These are phyloP conservation scores for Diachrysia chrysitis DNA, from an alignment of 2,888 invertebrate genomes.

Conservation along the genomic window DNA sequence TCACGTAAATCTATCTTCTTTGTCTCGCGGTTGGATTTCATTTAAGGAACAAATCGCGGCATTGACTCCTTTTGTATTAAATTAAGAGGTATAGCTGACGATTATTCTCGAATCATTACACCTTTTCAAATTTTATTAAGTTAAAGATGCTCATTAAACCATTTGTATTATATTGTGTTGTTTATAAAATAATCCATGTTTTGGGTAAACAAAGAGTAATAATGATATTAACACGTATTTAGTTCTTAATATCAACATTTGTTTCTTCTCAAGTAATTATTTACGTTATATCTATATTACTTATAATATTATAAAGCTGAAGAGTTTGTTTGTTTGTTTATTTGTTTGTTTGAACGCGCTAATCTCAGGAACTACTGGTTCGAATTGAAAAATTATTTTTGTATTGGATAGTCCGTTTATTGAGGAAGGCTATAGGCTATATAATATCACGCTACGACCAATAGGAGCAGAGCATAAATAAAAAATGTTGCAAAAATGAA, in stretches of 20 bases:
- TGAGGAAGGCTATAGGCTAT: too few species aligned
- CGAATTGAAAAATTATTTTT: too few species aligned
- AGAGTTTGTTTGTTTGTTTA: too few species aligned
- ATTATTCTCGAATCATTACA: constrained; percentile 42
- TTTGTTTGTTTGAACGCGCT: too few species aligned
- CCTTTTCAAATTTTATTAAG: constrained; percentile 24
- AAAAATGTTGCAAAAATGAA: too few species aligned
- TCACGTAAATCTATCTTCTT: constrained; percentile 86
- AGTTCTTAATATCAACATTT: not conserved
- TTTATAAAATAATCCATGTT: too few species aligned
- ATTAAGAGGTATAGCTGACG: constrained; percentile 63
- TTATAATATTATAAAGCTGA: too few species aligned
- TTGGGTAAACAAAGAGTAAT: not conserved
- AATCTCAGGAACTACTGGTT: too few species aligned
- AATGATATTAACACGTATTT: not conserved
- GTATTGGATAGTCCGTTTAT: too few species aligned
- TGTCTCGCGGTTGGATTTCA: constrained; percentile 81
- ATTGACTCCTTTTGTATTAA: constrained; percentile 75
- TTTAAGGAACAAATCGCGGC: constrained; percentile 80
- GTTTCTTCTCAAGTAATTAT: not conserved
- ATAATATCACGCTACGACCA: too few species aligned
- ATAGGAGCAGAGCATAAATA: too few species aligned
- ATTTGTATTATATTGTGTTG: not conserved
- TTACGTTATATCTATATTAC: too few species aligned
- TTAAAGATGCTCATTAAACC: not conserved